These are phyloP conservation scores for Meda fulgida DNA, from an alignment of 2,797 vertebrate genomes.

Conservation along the genomic window DNA sequence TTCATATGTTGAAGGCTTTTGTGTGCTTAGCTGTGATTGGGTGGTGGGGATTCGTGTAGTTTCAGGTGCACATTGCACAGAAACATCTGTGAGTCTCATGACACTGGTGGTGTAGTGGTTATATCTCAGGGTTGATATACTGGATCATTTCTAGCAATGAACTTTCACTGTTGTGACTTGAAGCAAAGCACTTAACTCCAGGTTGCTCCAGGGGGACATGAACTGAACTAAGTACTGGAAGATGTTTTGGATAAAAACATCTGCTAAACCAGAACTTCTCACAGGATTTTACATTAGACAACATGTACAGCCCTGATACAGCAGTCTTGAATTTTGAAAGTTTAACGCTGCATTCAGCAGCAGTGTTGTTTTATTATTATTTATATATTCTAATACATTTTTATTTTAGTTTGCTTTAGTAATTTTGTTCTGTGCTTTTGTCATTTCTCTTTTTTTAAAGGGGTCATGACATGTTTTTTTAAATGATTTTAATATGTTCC, in stretches of 20 bases:
- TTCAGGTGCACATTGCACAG: neutral
- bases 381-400: neutral
- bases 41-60: neutral
- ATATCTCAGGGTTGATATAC: neutral
- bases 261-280: neutral
- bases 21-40: neutral
- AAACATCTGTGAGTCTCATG: neutral
- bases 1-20: neutral
- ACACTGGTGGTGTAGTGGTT: neutral
- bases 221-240: neutral
- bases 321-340: no score
- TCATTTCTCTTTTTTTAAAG: neutral
- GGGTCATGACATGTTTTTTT: neutral
- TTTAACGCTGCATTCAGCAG: neutral
- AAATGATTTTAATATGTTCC: neutral
- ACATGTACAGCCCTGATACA: neutral
- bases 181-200: slow-evolving; percentile 5
- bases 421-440: neutral
- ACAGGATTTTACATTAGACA: neutral
- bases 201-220: neutral
- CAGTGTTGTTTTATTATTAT: neutral
- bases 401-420: neutral
- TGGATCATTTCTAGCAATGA: neutral
- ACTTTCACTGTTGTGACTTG: slow-evolving; percentile 1
- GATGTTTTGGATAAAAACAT: neutral